Evolutionary conservation across 2,888 invertebrate species (phyloP), one percentile per base, ranked within the genome.

Genomic region (Congeria kusceri): DNA sequence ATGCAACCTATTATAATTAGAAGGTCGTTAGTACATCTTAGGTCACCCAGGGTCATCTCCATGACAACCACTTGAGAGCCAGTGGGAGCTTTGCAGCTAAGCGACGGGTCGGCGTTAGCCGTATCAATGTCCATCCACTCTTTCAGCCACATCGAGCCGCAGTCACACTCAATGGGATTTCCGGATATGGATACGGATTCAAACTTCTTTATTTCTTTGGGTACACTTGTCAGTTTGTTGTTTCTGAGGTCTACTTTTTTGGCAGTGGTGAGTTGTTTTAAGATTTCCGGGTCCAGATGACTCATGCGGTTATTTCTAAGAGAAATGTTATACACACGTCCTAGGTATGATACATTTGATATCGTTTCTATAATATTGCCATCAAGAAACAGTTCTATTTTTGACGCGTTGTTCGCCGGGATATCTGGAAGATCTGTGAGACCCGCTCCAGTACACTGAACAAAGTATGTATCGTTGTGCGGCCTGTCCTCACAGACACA

Each of bases 401-500:
- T 71, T 15, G 69, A 46, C 27, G 53, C 47, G 20, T 49, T 47
- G 13, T 59, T 56, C 3, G 63, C 29, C 1, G 86, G 86, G 13
- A 86, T 61, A 3, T 62, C 59, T 2, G 86, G 86, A 5, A 86
- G 58, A 59, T 73, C 58, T 4, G 29, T 67, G 4, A 86, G 58
- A 18, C 77, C 74, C 5, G 71, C 73, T 9, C 53, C 57, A 4
- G 57, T 74, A 49, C 86, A 86, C 56, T 86, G 76, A 11, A 86
- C 65, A 20, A 68, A 58, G 25, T 84, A 72, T 3, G 82, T 71
- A 15, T 72, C 72, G 39, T 78, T 82, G 27, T 85, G 68, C 20
- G 86, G 86, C 15, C 79, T 59, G 56, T 84, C 85, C 44, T 85
- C 77, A 63, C 86, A 86, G n/a, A 73, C 68, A 49, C 86, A 86